Evolutionary conservation across 2,797 vertebrate genomes (phyloP).

Genomic region (Neopelma chrysocephalum): DNA sequence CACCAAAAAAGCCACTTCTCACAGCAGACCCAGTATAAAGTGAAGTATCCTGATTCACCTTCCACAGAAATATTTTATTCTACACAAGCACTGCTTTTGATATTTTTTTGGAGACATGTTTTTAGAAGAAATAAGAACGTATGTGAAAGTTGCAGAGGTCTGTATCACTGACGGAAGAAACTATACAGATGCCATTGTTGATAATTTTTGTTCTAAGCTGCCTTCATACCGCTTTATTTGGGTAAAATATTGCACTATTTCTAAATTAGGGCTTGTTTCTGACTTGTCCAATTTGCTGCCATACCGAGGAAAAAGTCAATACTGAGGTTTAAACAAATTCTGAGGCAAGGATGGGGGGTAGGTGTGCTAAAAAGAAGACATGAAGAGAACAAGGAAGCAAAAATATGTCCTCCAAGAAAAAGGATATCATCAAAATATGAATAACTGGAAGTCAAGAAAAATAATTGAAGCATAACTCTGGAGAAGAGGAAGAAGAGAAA

Average conservation of each 20-base stretch:
- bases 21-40: not conserved
- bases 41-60: not conserved
- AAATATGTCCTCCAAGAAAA: not conserved
- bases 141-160: not conserved
- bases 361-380: not conserved
- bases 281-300: not conserved
- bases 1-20: not conserved
- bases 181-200: not conserved
- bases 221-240: not conserved
- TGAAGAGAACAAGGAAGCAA: not conserved
- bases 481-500: not conserved
- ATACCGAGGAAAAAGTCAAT: not conserved
- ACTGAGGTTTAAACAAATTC: not conserved
- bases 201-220: not conserved
- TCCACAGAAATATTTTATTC: not conserved
- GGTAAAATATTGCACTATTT: not conserved
- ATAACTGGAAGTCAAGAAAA: not conserved
- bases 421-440: not conserved
- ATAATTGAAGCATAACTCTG: rapidly evolving
- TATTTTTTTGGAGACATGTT: not conserved
- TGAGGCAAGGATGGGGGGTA: rapidly evolving
- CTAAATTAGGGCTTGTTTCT: not conserved
- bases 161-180: not conserved
- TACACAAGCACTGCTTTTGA: not conserved
- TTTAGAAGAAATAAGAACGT: not conserved